Evolutionary conservation across 2,113 vertebrate genomes (phyloP).

Genomic region (Gopherus flavomarginatus): DNA sequence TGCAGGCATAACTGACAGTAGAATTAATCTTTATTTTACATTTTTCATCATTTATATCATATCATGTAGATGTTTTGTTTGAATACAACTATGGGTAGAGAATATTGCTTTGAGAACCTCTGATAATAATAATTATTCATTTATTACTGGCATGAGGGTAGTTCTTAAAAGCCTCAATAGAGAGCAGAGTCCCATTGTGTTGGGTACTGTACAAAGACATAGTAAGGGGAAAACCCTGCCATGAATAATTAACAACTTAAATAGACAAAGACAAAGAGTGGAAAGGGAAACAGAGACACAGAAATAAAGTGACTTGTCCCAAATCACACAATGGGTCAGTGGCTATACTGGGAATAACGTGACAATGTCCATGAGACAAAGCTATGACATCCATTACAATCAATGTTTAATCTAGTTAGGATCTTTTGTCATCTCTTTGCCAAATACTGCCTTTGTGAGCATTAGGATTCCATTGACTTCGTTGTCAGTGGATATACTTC

Average conservation of each 20-base stretch:
- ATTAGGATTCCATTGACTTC: not conserved
- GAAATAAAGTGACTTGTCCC: not conserved
- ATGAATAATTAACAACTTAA: not conserved
- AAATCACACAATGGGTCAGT: not conserved
- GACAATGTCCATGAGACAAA: not conserved
- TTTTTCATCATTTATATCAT: not conserved
- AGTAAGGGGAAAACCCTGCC: not conserved
- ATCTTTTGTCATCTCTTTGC: slow-evolving; percentile 1
- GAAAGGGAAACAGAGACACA: not conserved
- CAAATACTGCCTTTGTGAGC: not conserved
- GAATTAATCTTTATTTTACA: not conserved
- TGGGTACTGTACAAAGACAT: not conserved
- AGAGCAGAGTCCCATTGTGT: not conserved
- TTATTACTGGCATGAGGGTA: not conserved
- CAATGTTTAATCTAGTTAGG: not conserved
- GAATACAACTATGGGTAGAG: not conserved
- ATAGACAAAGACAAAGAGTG: not conserved
- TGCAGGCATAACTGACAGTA: not conserved
- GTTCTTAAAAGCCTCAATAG: not conserved
- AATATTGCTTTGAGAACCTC: not conserved
- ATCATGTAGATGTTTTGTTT: not conserved
- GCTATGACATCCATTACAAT: not conserved
- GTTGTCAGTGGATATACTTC: not conserved
- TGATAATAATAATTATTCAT: not conserved
- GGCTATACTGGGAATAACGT: not conserved